Evolutionary conservation across 2,888 invertebrate species (phyloP), one percentile per base, ranked within the genome.

Genomic region (Aproaerema taeniolella): DNA sequence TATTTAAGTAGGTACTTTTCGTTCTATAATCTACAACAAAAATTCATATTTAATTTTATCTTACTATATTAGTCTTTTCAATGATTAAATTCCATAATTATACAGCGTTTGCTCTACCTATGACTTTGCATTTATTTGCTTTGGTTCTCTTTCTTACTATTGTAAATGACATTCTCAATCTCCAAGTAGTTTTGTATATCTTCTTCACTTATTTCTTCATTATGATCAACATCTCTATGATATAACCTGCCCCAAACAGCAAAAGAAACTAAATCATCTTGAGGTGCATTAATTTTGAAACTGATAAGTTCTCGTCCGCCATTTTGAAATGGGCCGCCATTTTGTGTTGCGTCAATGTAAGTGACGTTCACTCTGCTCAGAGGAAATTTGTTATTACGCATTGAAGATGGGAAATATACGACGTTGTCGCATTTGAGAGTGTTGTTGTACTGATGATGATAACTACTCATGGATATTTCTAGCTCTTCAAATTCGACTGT

Each of bases 331-430:
- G 5, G 20, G 14, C 8, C 39, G 38, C 32, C 24, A 44, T 45
- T 34, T 42, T 38, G 37, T 37, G 24, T 38, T 11, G 34, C 42
- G 32, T 53, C 53, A 15, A 36, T 41, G 41, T 66, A 76, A 0
- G 75, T 70, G 15, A 66, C 74, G 38, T 82, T 77, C 5, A 51
- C 45, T 0, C 72, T 61, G 5, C 63, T 63, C 0, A 90, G 53
- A 0, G 90, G 89, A 20, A 81, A 77, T 34, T 89, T 85, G 14
- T 73, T 81, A 24, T 76, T 74, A 40, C 75, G 66, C 1, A 90
- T 46, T 0, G 89, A 87, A 16, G 79, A 65, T 1, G 90, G 89
- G 45, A 71, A 87, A 48, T 89, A 89, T 1, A 78, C 61, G 0
- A 75, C 61, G 30, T 82, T 73, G 12, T 79, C 68, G 34, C 82